These are phyloP conservation scores for Carettochelys insculpta DNA, from an alignment of 2,113 vertebrate genomes.

Conservation along the genomic window DNA sequence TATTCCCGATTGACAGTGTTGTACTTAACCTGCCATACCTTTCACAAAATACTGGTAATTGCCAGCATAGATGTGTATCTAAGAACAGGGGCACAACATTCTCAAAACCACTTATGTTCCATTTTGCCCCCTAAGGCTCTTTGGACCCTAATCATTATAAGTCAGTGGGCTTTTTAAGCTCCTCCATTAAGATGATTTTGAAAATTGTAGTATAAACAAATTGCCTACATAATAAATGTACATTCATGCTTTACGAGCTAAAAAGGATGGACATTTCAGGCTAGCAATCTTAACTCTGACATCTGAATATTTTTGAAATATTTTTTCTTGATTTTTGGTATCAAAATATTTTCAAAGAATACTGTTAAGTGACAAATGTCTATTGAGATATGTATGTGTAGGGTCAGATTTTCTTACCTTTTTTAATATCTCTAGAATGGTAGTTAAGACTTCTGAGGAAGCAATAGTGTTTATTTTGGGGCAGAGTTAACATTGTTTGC, in stretches of 20 bases:
- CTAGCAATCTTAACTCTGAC: neutral
- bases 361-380: neutral
- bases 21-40: neutral
- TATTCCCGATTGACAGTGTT: neutral
- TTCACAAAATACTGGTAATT: neutral
- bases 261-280: neutral
- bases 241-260: neutral
- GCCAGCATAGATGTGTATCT: neutral
- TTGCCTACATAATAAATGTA: neutral
- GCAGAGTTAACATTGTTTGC: neutral
- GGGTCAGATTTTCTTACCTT: too few species aligned
- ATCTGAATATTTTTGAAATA: neutral
- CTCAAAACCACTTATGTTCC: neutral
- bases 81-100: neutral
- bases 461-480: neutral
- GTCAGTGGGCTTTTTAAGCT: neutral
- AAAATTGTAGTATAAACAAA: too few species aligned
- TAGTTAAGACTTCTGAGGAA: neutral
- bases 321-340: neutral
- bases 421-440: too few species aligned
- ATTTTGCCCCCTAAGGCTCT: neutral
- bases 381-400: neutral
- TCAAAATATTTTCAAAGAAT: neutral
- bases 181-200: too few species aligned
- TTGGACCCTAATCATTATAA: neutral